phyloP scores from a whole-genome alignment of 2,888 invertebrate species.

The Campoplex nolae region DNA sequence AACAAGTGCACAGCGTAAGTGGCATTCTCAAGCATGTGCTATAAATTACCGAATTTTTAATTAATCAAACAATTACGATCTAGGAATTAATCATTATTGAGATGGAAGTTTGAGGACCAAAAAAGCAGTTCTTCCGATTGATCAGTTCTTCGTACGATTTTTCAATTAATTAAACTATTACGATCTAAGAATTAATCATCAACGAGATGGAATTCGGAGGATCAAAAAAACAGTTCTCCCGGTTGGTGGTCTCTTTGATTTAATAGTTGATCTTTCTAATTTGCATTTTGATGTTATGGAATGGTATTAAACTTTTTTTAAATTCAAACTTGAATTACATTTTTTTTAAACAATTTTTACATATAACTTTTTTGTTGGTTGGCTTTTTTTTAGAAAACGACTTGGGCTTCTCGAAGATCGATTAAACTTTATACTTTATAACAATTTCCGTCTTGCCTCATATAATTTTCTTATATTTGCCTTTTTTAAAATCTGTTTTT shows the following conservation, averaged over 20 bases:
- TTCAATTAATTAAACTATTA: constrained; percentile 37
- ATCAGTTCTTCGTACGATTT: neutral
- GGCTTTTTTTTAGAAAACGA: neutral
- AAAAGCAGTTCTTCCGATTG: constrained; percentile 7
- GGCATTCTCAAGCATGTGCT: constrained; percentile 83
- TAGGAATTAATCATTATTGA: constrained; percentile 37
- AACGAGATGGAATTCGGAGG: neutral
- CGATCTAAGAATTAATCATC: constrained; percentile 44
- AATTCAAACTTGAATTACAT: too few species aligned
- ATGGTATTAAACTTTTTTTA: neutral
- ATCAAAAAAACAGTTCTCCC: constrained; percentile 2
- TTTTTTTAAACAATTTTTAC: neutral
- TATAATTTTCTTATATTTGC: neutral
- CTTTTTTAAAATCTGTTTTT: neutral
- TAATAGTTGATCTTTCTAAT: constrained; percentile 13
- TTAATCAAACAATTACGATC: constrained; percentile 47
- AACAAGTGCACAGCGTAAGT: constrained; percentile 83
- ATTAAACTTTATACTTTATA: neutral
- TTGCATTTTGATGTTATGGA: neutral
- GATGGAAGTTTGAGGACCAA: neutral
- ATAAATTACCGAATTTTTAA: constrained; percentile 54
- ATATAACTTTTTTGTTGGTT: neutral
- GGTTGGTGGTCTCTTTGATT: neutral
- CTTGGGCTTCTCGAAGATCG: neutral
- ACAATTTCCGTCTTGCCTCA: neutral